These are phyloP conservation scores for Lordiphosa mommai DNA, from an alignment of 1,140 invertebrate species.

Conservation along the genomic window DNA sequence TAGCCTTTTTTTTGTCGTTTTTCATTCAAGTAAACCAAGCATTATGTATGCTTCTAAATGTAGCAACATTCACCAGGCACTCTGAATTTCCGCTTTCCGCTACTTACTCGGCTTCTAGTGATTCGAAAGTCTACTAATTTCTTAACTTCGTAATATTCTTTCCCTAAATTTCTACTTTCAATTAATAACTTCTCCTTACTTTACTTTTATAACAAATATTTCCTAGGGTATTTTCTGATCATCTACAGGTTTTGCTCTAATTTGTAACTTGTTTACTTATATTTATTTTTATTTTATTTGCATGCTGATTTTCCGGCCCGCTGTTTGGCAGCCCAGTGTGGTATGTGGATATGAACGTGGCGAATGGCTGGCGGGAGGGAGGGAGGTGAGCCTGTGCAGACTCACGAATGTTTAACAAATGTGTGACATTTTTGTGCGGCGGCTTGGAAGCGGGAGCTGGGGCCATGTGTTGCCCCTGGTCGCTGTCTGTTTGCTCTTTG, in stretches of 20 bases:
- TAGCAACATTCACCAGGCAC: too few species aligned
- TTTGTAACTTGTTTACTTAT: constrained; percentile 30
- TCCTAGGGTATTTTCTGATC: background rate
- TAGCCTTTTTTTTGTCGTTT: too few species aligned
- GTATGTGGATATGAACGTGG: constrained; percentile 56
- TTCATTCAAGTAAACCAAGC: too few species aligned
- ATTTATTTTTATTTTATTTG: constrained; percentile 72
- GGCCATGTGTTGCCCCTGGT: constrained; percentile 43
- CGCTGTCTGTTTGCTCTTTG: constrained; percentile 66
- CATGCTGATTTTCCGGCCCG: constrained; percentile 64
- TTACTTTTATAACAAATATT: too few species aligned
- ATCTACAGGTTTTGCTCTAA: background rate
- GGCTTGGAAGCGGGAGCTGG: constrained; percentile 27
- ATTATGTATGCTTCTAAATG: too few species aligned
- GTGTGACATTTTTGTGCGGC: constrained; percentile 71
- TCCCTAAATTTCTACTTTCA: too few species aligned
- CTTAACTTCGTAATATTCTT: too few species aligned
- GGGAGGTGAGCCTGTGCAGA: constrained; percentile 44
- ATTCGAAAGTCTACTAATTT: too few species aligned
- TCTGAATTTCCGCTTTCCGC: too few species aligned
- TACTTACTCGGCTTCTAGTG: too few species aligned
- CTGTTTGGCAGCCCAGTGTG: constrained; percentile 56
- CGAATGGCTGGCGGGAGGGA: constrained; percentile 18
- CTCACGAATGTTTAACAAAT: constrained; percentile 75
- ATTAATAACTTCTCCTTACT: too few species aligned